Evolutionary conservation across 2,797 vertebrate genomes (phyloP).

Genomic region (Urosaurus nigricauda): DNA sequence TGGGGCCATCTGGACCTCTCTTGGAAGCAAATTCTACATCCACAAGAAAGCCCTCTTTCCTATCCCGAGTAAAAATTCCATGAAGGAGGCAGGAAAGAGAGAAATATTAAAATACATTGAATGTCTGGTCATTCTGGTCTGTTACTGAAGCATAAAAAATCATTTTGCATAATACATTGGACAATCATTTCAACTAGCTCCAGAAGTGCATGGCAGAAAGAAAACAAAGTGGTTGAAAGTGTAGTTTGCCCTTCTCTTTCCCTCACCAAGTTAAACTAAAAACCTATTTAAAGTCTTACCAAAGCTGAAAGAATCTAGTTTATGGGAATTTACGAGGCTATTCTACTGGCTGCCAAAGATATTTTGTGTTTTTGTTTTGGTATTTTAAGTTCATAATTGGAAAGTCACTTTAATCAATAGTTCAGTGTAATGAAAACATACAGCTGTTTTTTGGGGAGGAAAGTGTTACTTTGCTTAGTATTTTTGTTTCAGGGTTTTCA

Average conservation of each 20-base stretch:
- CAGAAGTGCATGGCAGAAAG: not conserved
- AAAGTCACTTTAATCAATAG: slow-evolving; percentile 25
- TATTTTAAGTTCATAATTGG: slow-evolving; percentile 32
- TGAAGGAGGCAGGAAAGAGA: no score
- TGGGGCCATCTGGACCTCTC: not conserved
- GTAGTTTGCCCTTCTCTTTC: no score
- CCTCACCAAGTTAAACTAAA: slow-evolving; percentile 2
- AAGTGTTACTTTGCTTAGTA: slow-evolving; percentile 35
- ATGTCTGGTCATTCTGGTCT: no score
- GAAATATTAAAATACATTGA: no score
- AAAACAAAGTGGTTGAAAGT: slow-evolving; percentile 11
- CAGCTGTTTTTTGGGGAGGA: slow-evolving; percentile 26
- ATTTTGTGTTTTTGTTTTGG: slow-evolving; percentile 30
- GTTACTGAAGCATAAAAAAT: not conserved
- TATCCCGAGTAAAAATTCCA: no score
- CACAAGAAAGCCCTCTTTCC: no score
- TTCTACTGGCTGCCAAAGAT: not conserved
- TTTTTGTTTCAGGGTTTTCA: slow-evolving; percentile 44
- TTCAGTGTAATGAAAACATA: slow-evolving; percentile 23
- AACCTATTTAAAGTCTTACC: slow-evolving; percentile 13
- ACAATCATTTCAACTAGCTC: slow-evolving; percentile 1
- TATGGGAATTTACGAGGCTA: not conserved
- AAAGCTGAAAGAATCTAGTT: slow-evolving; percentile 14
- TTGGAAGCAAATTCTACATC: not conserved
- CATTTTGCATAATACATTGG: not conserved